Percentiles rank a stretch among this genome's conserved stretches.
Evolutionary conservation across 2,888 invertebrate genomes (phyloP).

Genomic region (Tenthredo amoena): DNA sequence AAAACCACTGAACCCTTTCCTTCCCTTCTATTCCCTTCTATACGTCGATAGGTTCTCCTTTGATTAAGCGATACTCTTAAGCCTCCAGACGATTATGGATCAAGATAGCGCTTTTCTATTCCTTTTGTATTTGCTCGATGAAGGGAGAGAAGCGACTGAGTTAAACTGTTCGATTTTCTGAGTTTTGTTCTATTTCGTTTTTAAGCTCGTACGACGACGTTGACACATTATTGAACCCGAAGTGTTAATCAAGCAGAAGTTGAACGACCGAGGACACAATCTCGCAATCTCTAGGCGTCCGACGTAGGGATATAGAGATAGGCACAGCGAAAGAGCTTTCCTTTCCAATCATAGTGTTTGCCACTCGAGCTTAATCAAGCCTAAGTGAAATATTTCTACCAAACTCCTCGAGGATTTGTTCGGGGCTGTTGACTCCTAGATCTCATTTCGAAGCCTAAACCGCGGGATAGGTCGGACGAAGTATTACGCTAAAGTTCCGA

Average conservation of each 20-base stretch:
- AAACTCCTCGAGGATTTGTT: background rate
- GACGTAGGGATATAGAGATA: background rate
- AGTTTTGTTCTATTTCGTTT: background rate
- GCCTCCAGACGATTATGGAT: background rate
- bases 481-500: background rate
- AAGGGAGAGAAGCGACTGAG: background rate
- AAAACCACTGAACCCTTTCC: background rate
- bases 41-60: background rate
- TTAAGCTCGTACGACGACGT: background rate
- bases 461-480: background rate
- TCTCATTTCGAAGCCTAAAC: background rate
- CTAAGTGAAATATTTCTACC: background rate
- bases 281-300: background rate
- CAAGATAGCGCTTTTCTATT: background rate
- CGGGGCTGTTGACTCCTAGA: constrained; percentile 1
- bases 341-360: constrained; percentile 2
- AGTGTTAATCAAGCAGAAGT: background rate
- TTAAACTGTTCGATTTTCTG: background rate
- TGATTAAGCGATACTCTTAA: background rate
- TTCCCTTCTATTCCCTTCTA: background rate
- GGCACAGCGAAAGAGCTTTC: background rate
- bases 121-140: background rate
- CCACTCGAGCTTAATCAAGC: constrained; percentile 15
- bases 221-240: background rate
- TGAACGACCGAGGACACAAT: background rate